Evolutionary conservation across 2,797 vertebrate species (phyloP).

Genomic region (Chaetodon trifasciatus): DNA sequence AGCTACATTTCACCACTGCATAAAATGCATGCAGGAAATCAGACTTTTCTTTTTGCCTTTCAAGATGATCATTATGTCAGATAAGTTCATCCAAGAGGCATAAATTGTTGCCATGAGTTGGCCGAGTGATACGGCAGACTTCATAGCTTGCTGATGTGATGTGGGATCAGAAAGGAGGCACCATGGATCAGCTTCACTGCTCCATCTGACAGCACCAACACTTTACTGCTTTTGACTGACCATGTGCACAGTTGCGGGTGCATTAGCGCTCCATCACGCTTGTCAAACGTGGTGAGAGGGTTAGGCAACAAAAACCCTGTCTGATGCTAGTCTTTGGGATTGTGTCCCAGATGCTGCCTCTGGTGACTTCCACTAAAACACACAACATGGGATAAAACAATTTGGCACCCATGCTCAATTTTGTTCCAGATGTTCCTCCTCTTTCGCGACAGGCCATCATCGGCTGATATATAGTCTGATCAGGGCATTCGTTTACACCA

Average conservation of each 20-base stretch:
- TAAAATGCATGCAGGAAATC: not conserved
- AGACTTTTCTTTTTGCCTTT: not conserved
- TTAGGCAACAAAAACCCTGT: not conserved
- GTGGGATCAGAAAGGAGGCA: not conserved
- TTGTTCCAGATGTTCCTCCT: not conserved
- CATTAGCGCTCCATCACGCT: constrained; percentile 1
- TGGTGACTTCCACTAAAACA: not conserved
- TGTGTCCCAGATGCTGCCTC: not conserved
- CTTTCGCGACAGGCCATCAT: not conserved
- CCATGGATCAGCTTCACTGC: not conserved
- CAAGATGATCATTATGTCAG: not conserved
- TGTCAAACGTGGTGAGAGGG: not conserved
- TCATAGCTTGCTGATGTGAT: not conserved
- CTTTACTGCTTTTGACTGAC: not conserved
- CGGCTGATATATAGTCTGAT: not conserved
- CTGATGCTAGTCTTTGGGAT: not conserved
- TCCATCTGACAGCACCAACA: constrained; percentile 1
- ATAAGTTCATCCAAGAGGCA: not conserved
- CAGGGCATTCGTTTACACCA: not conserved
- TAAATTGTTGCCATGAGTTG: not conserved
- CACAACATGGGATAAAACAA: not conserved
- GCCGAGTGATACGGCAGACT: not conserved
- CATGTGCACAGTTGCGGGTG: not conserved
- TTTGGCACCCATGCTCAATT: not conserved
- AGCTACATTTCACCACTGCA: not conserved